phyloP scores from a whole-genome alignment of 2,797 vertebrate species.

The Martes flavigula region DNA sequence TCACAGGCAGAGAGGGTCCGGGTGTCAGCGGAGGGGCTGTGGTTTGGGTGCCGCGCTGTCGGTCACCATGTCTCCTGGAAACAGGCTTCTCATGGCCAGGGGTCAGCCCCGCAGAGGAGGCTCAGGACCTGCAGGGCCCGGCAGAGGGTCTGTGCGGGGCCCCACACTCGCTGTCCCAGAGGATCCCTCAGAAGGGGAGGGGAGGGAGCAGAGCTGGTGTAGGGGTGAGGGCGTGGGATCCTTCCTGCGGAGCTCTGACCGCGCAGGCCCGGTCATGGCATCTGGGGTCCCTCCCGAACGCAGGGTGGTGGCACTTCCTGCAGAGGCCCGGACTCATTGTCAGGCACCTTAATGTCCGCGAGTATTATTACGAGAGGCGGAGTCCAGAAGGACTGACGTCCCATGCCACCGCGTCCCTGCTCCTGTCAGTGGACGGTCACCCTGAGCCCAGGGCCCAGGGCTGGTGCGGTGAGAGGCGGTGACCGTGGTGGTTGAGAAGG shows the following conservation, averaged over 20 bases:
- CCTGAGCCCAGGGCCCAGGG: background rate
- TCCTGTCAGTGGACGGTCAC: fast-evolving
- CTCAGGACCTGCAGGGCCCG: too few species aligned
- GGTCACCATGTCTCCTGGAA: background rate
- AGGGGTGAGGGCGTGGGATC: background rate
- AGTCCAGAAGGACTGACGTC: background rate
- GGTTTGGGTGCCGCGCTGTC: background rate
- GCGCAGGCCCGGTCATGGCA: background rate
- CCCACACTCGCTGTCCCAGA: background rate
- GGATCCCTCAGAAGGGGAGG: background rate
- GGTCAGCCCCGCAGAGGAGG: background rate
- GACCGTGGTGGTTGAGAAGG: background rate
- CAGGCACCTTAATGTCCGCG: background rate
- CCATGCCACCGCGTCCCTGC: background rate
- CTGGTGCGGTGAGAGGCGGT: background rate
- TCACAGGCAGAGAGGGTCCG: background rate
- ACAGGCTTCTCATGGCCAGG: too few species aligned
- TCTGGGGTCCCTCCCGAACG: background rate
- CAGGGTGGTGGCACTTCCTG: background rate
- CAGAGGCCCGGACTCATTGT: background rate
- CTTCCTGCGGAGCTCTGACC: background rate
- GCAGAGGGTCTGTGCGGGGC: too few species aligned
- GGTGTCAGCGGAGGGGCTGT: background rate
- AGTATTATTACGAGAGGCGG: background rate
- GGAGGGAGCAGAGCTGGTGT: background rate